These are phyloP conservation scores for Ooceraea biroi DNA, from an alignment of 1,140 invertebrate genomes.

Conservation along the genomic window DNA sequence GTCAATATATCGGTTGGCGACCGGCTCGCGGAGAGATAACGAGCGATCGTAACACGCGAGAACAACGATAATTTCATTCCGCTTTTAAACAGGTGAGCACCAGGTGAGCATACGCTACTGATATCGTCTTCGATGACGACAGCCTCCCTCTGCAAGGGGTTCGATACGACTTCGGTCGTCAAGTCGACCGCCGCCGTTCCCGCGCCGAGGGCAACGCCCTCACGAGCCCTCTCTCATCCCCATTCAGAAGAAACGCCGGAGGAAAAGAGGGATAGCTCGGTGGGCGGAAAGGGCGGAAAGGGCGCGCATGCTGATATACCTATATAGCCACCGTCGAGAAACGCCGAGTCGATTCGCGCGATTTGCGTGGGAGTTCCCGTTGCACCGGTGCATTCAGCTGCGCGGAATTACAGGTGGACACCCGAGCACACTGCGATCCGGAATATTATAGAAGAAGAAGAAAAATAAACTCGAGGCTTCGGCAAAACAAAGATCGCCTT, in stretches of 20 bases:
- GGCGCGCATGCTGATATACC: slow-evolving; percentile 28
- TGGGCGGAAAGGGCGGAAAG: slow-evolving; percentile 55
- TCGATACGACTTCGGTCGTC: slow-evolving; percentile 71
- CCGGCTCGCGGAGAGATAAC: neutral
- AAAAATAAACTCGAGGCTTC: neutral
- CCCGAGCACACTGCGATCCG: neutral
- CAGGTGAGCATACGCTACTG: neutral
- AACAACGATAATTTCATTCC: neutral
- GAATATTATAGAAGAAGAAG: neutral
- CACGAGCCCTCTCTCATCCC: slow-evolving; percentile 68
- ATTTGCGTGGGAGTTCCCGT: neutral
- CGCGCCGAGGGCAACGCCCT: slow-evolving; percentile 74
- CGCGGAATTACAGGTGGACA: neutral
- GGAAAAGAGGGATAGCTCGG: slow-evolving; percentile 56
- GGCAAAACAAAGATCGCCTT: no score
- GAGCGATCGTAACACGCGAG: neutral
- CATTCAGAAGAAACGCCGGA: slow-evolving; percentile 71
- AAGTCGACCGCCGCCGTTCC: slow-evolving; percentile 69
- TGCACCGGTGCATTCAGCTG: slow-evolving; percentile 45
- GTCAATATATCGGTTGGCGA: neutral
- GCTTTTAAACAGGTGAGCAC: neutral
- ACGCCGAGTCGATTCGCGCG: slow-evolving; percentile 52
- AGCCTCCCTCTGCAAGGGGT: slow-evolving; percentile 62
- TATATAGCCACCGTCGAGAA: slow-evolving; percentile 12
- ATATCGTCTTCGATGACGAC: slow-evolving; percentile 55